phyloP scores from a whole-genome alignment of 2,888 invertebrate species.

The Uloborus plumipes region DNA sequence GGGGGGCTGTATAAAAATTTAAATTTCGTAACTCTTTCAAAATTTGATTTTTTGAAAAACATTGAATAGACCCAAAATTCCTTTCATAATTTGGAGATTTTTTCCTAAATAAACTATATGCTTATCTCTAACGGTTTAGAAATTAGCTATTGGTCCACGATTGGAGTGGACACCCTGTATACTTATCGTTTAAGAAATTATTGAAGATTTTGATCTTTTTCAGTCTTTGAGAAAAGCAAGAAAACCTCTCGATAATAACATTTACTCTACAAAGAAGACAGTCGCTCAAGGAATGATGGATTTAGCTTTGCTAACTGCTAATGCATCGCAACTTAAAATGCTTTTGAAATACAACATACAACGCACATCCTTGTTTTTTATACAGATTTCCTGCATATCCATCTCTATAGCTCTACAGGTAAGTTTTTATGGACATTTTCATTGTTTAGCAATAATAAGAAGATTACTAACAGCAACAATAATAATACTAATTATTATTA shows the following conservation, averaged over 20 bases:
- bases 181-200: neutral
- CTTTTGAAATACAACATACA: slow-evolving; percentile 42
- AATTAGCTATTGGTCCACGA: no score
- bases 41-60: no score
- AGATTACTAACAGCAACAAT: no score
- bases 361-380: slow-evolving; percentile 31
- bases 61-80: no score
- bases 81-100: no score
- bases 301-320: slow-evolving; percentile 66
- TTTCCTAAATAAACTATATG: no score
- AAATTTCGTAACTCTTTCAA: no score
- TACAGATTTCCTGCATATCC: slow-evolving; percentile 44
- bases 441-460: no score
- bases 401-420: slow-evolving; percentile 53
- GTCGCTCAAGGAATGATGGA: slow-evolving; percentile 66
- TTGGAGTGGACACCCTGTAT: no score
- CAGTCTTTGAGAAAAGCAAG: slow-evolving; percentile 12
- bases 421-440: neutral
- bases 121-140: no score
- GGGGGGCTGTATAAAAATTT: no score
- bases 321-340: slow-evolving; percentile 66
- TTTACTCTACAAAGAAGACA: slow-evolving; percentile 57
- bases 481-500: no score
- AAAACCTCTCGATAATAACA: slow-evolving; percentile 46
- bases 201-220: neutral